Evolutionary conservation across 2,113 vertebrate species (phyloP), one percentile per base, ranked within the genome.

Genomic region (Upupa epops): DNA sequence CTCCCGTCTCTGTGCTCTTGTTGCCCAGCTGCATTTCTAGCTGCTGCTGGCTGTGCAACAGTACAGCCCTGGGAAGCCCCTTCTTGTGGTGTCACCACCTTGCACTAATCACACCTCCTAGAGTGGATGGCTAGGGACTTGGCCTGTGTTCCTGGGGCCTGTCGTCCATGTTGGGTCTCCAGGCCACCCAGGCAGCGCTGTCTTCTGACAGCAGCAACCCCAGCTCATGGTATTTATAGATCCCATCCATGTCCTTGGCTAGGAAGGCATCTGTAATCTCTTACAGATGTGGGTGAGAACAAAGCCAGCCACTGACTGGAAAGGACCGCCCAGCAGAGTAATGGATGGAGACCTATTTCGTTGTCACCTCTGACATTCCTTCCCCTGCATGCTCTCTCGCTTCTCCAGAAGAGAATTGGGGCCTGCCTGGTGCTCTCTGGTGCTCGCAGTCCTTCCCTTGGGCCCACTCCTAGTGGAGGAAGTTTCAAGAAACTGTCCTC

Each of bases 241-340:
- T 84, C 78, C 79, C 20, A 0, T 91, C 91, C 88, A 79, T 83
- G 91, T 95, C 94, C 87, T 93, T 51, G 0, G 42, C 20, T 6
- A 75, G 72, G 64, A 94, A 93, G 72, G 88, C 90, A 85, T 90
- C 90, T 1, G 0, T 97, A 97, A 97, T 97, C 92, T 95, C 93
- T 97, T 96, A 64, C 96, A 96, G 96, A 97, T 97, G 96, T 96
- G 92, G 60, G 55, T 1, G 59, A 95, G 92, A 97, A 96, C 96
- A 96, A 96, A 96, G 95, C 90, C 94, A 92, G 91, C n/a, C 93
- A 92, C 89, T 81, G 90, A 96, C 93, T 94, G 32, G 0, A 72
- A 84, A 88, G 90, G 72, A 55, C 90, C 31, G 92, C 91, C 92
- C 75, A 45, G 66, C 80, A 69, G 32, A 60, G 78, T 82, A 93